phyloP scores from a whole-genome alignment of 2,888 invertebrate genomes.

The Scaptomyza caliginosa region DNA sequence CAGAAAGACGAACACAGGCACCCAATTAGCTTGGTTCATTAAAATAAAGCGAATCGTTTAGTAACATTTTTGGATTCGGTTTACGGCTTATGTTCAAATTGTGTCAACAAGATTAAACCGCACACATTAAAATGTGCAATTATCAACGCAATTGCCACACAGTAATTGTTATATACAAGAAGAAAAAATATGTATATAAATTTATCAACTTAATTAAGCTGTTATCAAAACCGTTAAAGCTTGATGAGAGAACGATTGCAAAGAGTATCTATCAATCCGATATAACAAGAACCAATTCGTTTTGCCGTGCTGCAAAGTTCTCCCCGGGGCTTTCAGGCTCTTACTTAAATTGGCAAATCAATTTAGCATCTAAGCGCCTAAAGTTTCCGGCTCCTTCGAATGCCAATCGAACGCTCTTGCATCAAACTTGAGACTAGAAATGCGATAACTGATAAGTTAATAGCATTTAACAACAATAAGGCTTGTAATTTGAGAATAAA shows the following conservation, averaged over 20 bases:
- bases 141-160: not conserved
- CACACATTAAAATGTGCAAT: conserved; percentile 10
- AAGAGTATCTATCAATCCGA: not conserved
- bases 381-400: conserved; percentile 41
- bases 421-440: not conserved
- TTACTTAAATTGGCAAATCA: conserved; percentile 47
- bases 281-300: not conserved
- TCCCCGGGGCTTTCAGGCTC: not conserved
- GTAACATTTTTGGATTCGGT: conserved; percentile 1
- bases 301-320: conserved; percentile 10
- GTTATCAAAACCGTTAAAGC: not conserved
- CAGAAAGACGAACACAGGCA: conserved; percentile 15
- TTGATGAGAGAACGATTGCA: not conserved
- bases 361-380: conserved; percentile 42
- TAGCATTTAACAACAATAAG: not conserved
- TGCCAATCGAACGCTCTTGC: conserved; percentile 15
- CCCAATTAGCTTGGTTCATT: conserved; percentile 22
- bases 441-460: not conserved
- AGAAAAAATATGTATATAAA: conserved; percentile 3
- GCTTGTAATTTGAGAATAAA: not conserved
- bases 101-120: conserved; percentile 16
- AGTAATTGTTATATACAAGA: conserved; percentile 1
- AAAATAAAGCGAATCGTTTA: conserved; percentile 5
- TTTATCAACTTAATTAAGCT: not conserved
- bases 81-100: conserved; percentile 4